phyloP scores from a whole-genome alignment of 2,113 vertebrate genomes.

The Gallinago media region DNA sequence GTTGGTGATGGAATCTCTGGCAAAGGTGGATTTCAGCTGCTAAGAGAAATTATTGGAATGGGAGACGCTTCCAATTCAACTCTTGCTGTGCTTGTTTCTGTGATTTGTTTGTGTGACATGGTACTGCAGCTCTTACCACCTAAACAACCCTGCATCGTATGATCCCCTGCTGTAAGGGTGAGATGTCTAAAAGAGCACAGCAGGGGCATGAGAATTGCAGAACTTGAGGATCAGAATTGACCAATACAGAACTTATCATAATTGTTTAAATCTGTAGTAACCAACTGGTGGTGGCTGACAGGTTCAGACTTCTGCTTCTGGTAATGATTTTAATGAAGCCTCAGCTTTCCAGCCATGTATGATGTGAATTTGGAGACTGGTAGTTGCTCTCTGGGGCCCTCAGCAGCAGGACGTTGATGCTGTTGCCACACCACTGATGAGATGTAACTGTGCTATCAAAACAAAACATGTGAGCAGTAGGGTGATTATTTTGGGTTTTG shows the following conservation, averaged over 20 bases:
- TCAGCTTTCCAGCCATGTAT: neutral
- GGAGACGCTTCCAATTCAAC: conserved; percentile 38
- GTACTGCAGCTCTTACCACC: neutral
- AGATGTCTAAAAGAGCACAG: conserved; percentile 23
- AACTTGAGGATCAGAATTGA: conserved; percentile 15
- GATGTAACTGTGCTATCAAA: neutral
- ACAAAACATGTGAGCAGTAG: neutral
- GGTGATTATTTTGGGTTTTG: neutral
- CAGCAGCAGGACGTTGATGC: neutral
- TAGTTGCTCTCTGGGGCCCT: neutral
- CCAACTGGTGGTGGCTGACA: conserved; percentile 10
- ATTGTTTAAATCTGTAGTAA: conserved; percentile 18
- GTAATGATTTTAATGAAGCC: conserved; percentile 51
- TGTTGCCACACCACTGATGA: neutral
- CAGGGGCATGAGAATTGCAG: conserved; percentile 29
- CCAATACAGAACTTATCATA: neutral
- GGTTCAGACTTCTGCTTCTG: conserved; percentile 22
- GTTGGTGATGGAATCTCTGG: conserved; percentile 38
- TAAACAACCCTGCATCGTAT: conserved; percentile 21
- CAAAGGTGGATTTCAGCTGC: conserved; percentile 26
- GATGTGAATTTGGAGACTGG: conserved; percentile 2
- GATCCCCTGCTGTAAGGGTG: conserved; percentile 32
- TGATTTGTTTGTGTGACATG: conserved; percentile 9
- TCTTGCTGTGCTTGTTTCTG: conserved; percentile 43
- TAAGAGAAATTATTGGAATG: neutral